phyloP scores from a whole-genome alignment of 2,797 vertebrate species.

The Characodon lateralis region DNA sequence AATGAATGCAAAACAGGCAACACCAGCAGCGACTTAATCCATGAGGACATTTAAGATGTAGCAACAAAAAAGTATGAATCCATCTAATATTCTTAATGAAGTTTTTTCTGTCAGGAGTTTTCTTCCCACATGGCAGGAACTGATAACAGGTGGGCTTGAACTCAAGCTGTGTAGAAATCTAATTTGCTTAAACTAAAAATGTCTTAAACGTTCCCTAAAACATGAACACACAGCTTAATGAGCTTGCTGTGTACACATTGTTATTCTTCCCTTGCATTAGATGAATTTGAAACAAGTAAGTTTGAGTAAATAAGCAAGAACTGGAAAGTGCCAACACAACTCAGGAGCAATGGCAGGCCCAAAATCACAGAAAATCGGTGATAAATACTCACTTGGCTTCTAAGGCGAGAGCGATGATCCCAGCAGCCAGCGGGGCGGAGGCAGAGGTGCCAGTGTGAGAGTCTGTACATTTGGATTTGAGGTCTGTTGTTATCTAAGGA shows the following conservation, averaged over 20 bases:
- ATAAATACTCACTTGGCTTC: conserved; percentile 83
- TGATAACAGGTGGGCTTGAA: conserved; percentile 17
- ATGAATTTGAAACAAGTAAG: conserved; percentile 6
- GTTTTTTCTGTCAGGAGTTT: conserved; percentile 16
- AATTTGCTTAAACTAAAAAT: conserved; percentile 10
- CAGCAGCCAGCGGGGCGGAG: conserved; percentile 93
- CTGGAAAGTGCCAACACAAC: conserved; percentile 15
- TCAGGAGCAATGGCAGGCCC: conserved; percentile 13
- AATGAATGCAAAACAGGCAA: conserved; percentile 26
- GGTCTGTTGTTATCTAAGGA: conserved; percentile 92
- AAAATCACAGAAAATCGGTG: conserved; percentile 22
- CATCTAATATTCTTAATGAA: conserved; percentile 10
- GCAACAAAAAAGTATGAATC: conserved; percentile 1
- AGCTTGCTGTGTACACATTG: conserved; percentile 1
- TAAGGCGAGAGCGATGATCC: conserved; percentile 95
- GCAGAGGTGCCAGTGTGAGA: conserved; percentile 97
- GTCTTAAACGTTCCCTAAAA: conserved; percentile 3
- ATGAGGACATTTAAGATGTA: conserved; percentile 1
- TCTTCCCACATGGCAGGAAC: conserved; percentile 2
- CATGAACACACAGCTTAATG: conserved; percentile 6
- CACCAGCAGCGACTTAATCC: conserved; percentile 9
- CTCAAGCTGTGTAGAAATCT: conserved; percentile 9
- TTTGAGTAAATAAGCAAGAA: not conserved
- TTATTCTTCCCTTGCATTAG: not conserved
- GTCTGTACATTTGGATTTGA: conserved; percentile 96